Conservation (phyloP, 2,888 invertebrate species). For the Epirrhoe tristata region DNA sequence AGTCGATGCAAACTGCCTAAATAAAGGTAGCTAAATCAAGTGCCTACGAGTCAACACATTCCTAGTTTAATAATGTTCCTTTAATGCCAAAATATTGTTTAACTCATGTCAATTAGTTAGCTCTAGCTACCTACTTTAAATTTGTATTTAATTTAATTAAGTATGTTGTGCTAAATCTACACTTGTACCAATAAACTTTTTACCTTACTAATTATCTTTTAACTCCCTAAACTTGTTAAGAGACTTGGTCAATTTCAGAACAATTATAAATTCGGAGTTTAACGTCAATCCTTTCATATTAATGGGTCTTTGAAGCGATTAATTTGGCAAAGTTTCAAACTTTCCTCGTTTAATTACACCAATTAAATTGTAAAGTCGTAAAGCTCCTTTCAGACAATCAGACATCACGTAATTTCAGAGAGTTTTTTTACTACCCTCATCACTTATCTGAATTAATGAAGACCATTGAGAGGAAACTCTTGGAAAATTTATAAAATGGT, state of each 20-base stretch:
- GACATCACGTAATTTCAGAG: background rate
- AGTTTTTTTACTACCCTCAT: no score
- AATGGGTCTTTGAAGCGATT: slow-evolving; percentile 41
- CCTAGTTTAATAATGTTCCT: background rate
- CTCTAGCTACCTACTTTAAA: background rate
- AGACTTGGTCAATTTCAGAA: slow-evolving; percentile 34
- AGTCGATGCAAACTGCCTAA: slow-evolving; percentile 52
- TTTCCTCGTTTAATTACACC: slow-evolving; percentile 43
- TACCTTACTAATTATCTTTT: background rate
- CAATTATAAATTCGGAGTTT: slow-evolving; percentile 37
- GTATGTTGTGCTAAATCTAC: slow-evolving; percentile 19
- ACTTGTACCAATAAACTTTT: slow-evolving; percentile 17
- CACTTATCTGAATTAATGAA: no score
- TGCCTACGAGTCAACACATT: background rate
- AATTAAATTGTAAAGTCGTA: slow-evolving; percentile 29
- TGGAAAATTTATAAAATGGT: no score
- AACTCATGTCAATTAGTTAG: background rate
- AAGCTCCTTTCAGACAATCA: slow-evolving; percentile 16
- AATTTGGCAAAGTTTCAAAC: slow-evolving; percentile 52
- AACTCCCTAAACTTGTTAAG: slow-evolving; percentile 16
- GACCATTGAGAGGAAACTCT: no score
- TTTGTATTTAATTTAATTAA: slow-evolving; percentile 7
- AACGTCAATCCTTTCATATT: slow-evolving; percentile 39
- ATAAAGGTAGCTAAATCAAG: background rate
- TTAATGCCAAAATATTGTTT: background rate